Evolutionary conservation across 2,888 invertebrate genomes (phyloP).

Genomic region (Flexamia atlantica): DNA sequence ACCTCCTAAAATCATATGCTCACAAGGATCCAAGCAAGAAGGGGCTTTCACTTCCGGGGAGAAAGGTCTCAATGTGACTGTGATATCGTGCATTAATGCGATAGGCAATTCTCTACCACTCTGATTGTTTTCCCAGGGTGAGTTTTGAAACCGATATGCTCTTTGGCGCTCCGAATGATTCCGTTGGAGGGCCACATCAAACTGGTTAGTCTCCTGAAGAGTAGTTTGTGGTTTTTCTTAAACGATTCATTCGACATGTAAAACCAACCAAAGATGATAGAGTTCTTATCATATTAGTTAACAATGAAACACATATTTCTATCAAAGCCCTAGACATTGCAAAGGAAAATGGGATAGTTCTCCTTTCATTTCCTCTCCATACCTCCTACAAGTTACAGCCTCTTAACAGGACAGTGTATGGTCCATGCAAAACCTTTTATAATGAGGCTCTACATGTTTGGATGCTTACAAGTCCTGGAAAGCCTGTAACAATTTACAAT

Average conservation of each 20-base stretch:
- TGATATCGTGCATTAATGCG: too few species aligned
- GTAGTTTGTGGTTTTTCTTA: conserved; percentile 68
- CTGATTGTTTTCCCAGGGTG: too few species aligned
- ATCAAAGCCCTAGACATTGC: conserved; percentile 70
- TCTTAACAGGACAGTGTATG: conserved; percentile 70
- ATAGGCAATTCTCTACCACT: too few species aligned
- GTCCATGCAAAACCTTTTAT: conserved; percentile 66
- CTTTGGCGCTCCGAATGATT: conserved; percentile 72
- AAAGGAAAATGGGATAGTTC: conserved; percentile 71
- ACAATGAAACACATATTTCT: conserved; percentile 71
- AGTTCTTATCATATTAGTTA: conserved; percentile 71
- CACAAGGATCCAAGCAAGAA: too few species aligned
- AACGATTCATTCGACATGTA: conserved; percentile 71
- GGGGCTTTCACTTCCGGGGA: too few species aligned
- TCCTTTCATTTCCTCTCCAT: conserved; percentile 74
- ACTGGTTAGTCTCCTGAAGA: conserved; percentile 73
- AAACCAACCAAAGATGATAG: conserved; percentile 69
- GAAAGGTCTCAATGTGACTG: too few species aligned
- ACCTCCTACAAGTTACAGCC: conserved; percentile 73
- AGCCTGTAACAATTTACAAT: conserved; percentile 57
- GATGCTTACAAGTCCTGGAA: conserved; percentile 54
- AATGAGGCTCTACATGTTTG: conserved; percentile 54
- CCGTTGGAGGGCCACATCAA: conserved; percentile 70
- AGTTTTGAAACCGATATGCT: too few species aligned
- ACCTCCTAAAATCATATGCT: too few species aligned